These are phyloP conservation scores for Oreotrochilus melanogaster DNA, from an alignment of 2,113 vertebrate genomes.

Conservation along the genomic window DNA sequence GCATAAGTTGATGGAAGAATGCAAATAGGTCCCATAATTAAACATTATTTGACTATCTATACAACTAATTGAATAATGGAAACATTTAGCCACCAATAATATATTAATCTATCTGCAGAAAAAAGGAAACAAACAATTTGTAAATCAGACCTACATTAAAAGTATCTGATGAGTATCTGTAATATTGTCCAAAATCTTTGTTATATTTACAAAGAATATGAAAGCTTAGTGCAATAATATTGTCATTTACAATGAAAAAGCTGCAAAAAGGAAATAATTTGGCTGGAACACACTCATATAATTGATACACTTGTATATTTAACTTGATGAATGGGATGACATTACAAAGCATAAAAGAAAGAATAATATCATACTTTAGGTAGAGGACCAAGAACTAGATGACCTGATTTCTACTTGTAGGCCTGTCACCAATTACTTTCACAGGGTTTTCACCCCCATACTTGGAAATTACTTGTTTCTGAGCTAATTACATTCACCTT, in stretches of 20 bases:
- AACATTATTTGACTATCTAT: conserved; percentile 55
- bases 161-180: conserved; percentile 37
- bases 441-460: neutral
- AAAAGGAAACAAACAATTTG: conserved; percentile 54
- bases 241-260: conserved; percentile 47
- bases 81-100: conserved; percentile 50
- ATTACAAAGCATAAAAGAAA: conserved; percentile 30
- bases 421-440: neutral
- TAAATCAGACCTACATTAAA: conserved; percentile 38
- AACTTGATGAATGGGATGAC: conserved; percentile 46
- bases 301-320: conserved; percentile 46
- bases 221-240: conserved; percentile 45
- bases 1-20: conserved; percentile 26
- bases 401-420: neutral
- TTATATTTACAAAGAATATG: conserved; percentile 40
- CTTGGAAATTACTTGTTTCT: conserved; percentile 10
- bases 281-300: neutral
- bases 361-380: conserved; percentile 29
- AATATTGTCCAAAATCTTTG: conserved; percentile 46
- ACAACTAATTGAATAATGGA: conserved; percentile 54
- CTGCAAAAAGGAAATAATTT: conserved; percentile 52
- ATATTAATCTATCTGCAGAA: conserved; percentile 25
- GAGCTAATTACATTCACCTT: conserved; percentile 8
- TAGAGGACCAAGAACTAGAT: neutral
- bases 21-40: conserved; percentile 43